A percentile compares a stretch with the other conserved stretches of the same genome.
phyloP scores from a whole-genome alignment of 2,888 invertebrate genomes.

The Papilio elwesi region DNA sequence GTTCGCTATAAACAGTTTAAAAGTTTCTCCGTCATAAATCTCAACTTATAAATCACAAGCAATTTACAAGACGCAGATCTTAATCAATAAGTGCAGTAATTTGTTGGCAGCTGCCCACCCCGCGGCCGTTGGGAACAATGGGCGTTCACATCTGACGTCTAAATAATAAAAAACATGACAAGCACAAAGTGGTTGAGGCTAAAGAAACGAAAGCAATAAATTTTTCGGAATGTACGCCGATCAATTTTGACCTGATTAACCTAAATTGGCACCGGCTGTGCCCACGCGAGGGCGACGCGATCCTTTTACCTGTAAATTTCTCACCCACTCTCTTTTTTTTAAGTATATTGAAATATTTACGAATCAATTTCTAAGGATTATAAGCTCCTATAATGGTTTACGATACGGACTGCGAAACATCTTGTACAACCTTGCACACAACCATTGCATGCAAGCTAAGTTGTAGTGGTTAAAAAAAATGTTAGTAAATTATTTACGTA shows the following conservation, averaged over 20 bases:
- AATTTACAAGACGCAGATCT: slow-evolving; percentile 15
- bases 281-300: slow-evolving; percentile 38
- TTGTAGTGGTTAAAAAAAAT: too few species aligned
- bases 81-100: slow-evolving; percentile 13
- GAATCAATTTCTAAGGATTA: neutral
- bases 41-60: slow-evolving; percentile 15
- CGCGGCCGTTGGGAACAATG: slow-evolving; percentile 26
- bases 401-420: too few species aligned
- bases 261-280: slow-evolving; percentile 34
- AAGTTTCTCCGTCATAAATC: neutral
- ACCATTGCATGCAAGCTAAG: too few species aligned
- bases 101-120: slow-evolving; percentile 20
- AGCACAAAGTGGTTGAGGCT: slow-evolving; percentile 31
- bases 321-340: slow-evolving; percentile 35
- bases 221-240: slow-evolving; percentile 23
- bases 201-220: slow-evolving; percentile 35
- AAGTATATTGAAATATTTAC: slow-evolving; percentile 16
- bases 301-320: slow-evolving; percentile 23
- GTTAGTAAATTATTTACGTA: too few species aligned
- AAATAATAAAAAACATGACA: slow-evolving; percentile 39
- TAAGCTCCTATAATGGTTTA: neutral
- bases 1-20: neutral
- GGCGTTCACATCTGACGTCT: slow-evolving; percentile 25
- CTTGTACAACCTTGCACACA: too few species aligned
- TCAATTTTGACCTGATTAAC: slow-evolving; percentile 40